Evolutionary conservation across 2,113 vertebrate genomes (phyloP), one percentile per base, ranked within the genome.

Genomic region (Engystomops pustulosus): DNA sequence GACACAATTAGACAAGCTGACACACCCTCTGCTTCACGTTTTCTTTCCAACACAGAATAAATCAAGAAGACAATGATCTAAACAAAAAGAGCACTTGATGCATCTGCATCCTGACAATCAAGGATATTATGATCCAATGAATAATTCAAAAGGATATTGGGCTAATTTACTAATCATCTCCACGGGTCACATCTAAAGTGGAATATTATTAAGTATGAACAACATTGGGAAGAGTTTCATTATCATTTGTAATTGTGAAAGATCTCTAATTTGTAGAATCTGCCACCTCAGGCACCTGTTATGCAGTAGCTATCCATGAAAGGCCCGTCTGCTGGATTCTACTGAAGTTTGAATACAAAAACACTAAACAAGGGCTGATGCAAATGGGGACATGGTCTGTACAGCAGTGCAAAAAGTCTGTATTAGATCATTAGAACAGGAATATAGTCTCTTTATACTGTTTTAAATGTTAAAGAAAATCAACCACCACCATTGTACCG

Each of bases 121-220:
- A 92, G 85, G 87, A 84, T 84, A 89, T 91, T 91, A 90, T 88
- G 91, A 94, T 94, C 88, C 85, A 90, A 93, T 94, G 91, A 93
- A 93, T 95, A 93, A 93, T 94, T 91, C 88, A 95, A 93, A 92
- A 94, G 93, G 88, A 87, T 93, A 94, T 91, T 92, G 91, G 90
- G 90, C 82, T 69, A 91, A 93, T 93, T 93, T 91, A 89, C 92
- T 93, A 90, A 93, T 92, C 92, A 93, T 92, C 90, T 92, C 87
- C 88, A 91, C 90, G 90, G 93, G 92, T 93, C 93, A 93, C 89
- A 93, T 91, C 90, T 90, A 74, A 87, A 90, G 91, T 86, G 90
- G 88, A 91, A 94, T 92, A 91, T 91, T 90, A 91, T 90, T 91
- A 89, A 91, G 90, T 90, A 90, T 88, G 88, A 89, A 86, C 79